Base-by-base conservation (phyloP, 37 sponge, comb jelly and placozoan species). In the Beroe ovata region DNA sequence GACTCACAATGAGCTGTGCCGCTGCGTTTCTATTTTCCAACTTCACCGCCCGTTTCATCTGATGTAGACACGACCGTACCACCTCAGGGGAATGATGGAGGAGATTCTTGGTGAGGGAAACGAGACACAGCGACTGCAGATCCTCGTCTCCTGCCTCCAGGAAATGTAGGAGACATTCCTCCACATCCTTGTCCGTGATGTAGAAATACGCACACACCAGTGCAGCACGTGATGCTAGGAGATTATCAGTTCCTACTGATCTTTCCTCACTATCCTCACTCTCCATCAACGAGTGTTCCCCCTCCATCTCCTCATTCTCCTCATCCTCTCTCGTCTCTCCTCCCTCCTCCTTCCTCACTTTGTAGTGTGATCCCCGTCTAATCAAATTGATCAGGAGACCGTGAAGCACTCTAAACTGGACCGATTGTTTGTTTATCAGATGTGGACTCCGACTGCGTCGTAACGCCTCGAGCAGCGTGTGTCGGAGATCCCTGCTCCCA, bases 381-480 rank as follows among this genome's bases (percentile, higher is more conserved):
- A 77, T 42, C n/a, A 77, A 25, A 54, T 39, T 42, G 47, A 77
- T 6, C n/a, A 77, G 38, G 18, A 77, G 38, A 3, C 54, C 42
- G 14, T 77, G 84, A 8, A 77, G 47, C 23, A 77, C 54, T 25
- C 54, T 22, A 29, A 77, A 77, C 84, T 77, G 84, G 8, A 77
- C 54, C n/a, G 54, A 42, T 29, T 77, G 84, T 77, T 77, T 77
- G 54, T 77, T 77, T 0, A 77, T 35, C 0, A 36, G 26, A 36
- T 77, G 35, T 1, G 84, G 84, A 25, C 41, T 77, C 3, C 4
- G 39, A 36, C 84, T 77, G 47, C 28, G 16, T 35, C 84, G 3
- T 25, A 77, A 54, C 2, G 84, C 28, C 47, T 77, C 84, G 28
- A 77, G 28, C 84, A 77, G 84, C 36, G 84, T 23, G 54, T 21